phyloP scores from a whole-genome alignment of 2,888 invertebrate genomes.

The Hoplodrina ambigua region DNA sequence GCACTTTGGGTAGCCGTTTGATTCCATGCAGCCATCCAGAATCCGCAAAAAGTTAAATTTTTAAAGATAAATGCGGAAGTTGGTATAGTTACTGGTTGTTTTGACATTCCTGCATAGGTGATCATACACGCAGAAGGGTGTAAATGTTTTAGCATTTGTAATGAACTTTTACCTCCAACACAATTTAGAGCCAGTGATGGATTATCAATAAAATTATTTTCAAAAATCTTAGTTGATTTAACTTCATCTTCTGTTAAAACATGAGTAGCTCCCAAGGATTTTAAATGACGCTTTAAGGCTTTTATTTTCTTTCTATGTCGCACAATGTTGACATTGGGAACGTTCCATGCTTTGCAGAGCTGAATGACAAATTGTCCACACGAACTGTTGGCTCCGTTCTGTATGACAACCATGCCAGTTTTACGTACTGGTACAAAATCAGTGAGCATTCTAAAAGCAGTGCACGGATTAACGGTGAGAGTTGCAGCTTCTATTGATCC shows the following conservation, averaged over 20 bases:
- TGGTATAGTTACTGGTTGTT: slow-evolving; percentile 96
- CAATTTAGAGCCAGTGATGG: slow-evolving; percentile 98
- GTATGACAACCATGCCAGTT: slow-evolving; percentile 96
- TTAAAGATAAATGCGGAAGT: slow-evolving; percentile 96
- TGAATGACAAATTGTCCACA: slow-evolving; percentile 99
- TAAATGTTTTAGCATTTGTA: slow-evolving; percentile 95
- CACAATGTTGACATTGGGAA: slow-evolving; percentile 96
- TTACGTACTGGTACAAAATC: slow-evolving; percentile 94
- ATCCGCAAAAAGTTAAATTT: slow-evolving; percentile 95
- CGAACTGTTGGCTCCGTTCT: slow-evolving; percentile 99
- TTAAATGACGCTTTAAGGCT: slow-evolving; percentile 92
- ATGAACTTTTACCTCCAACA: slow-evolving; percentile 96
- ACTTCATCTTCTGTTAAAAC: slow-evolving; percentile 93
- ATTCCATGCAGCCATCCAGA: slow-evolving; percentile 99
- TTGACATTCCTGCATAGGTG: slow-evolving; percentile 99
- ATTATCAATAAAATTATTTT: slow-evolving; percentile 87
- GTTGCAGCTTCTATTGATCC: slow-evolving; percentile 95
- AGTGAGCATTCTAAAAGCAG: slow-evolving; percentile 98
- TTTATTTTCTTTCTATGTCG: slow-evolving; percentile 94
- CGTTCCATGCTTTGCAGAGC: slow-evolving; percentile 94
- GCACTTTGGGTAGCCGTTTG: slow-evolving; percentile 91
- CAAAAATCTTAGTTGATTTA: slow-evolving; percentile 80
- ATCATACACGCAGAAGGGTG: slow-evolving; percentile 95
- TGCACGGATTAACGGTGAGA: slow-evolving; percentile 97
- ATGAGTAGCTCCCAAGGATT: slow-evolving; percentile 94